Evolutionary conservation across 2,888 invertebrate species (phyloP).

Genomic region (Lysandra coridon): DNA sequence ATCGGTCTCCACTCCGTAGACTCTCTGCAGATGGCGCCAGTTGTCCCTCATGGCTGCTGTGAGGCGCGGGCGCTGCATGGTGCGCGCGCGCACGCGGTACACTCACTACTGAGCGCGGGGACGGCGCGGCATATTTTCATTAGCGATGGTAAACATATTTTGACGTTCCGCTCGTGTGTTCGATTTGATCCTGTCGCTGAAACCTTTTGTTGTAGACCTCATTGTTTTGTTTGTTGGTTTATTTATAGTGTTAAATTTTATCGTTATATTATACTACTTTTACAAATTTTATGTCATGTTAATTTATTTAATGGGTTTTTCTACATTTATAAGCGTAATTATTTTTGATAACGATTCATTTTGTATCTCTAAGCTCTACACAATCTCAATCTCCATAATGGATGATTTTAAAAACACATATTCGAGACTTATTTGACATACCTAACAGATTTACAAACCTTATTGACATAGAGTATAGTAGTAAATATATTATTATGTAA

Average conservation of each 20-base stretch:
- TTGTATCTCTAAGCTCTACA: too few relatives aligned
- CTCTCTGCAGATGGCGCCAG: conserved; percentile 75
- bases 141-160: not conserved
- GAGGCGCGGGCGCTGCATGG: conserved; percentile 77
- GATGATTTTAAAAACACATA: too few relatives aligned
- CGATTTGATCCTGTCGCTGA: not conserved
- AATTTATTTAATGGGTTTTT: not conserved
- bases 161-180: not conserved
- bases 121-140: conserved; percentile 39
- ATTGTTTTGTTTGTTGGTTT: not conserved
- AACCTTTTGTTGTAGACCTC: not conserved
- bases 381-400: too few relatives aligned
- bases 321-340: not conserved
- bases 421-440: too few relatives aligned
- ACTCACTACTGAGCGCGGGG: conserved; percentile 56
- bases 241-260: not conserved
- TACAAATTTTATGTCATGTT: not conserved
- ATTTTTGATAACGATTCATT: too few relatives aligned
- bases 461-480: too few relatives aligned
- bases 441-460: too few relatives aligned
- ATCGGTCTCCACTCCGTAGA: conserved; percentile 73
- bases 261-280: not conserved
- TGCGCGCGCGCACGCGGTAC: conserved; percentile 74
- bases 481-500: too few relatives aligned
- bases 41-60: conserved; percentile 79